Evolutionary conservation across 2,113 vertebrate species (phyloP).

Genomic region (Lamprologus tigripictilis): DNA sequence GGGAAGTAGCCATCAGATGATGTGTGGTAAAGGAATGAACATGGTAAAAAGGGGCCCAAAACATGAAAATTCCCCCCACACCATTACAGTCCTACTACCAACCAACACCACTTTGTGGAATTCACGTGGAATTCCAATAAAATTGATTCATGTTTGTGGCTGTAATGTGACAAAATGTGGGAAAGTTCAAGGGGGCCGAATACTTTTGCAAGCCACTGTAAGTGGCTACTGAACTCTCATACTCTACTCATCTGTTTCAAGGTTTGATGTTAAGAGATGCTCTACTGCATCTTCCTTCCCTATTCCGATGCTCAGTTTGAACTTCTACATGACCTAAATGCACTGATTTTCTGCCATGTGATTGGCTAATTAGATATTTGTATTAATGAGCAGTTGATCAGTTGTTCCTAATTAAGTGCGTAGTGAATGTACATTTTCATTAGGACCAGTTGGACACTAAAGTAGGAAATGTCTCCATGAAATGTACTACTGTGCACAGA

Average conservation of each 20-base stretch:
- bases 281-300: neutral
- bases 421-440: neutral
- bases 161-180: neutral
- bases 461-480: neutral
- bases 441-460: neutral
- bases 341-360: neutral
- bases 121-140: neutral
- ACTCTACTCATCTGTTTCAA: neutral
- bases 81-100: neutral
- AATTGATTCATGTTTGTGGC: neutral
- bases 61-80: neutral
- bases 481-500: neutral
- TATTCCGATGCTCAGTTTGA: neutral
- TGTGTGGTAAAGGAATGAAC: neutral
- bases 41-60: neutral
- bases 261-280: neutral
- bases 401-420: neutral
- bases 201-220: neutral
- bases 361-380: neutral
- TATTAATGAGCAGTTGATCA: neutral
- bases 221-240: neutral
- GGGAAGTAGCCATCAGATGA: neutral
- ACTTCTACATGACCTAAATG: neutral
- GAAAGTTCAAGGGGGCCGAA: neutral
- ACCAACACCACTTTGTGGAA: rapidly evolving